These are phyloP conservation scores for Agrochola lychnidis DNA, from an alignment of 2,888 invertebrate genomes.

Conservation along the genomic window DNA sequence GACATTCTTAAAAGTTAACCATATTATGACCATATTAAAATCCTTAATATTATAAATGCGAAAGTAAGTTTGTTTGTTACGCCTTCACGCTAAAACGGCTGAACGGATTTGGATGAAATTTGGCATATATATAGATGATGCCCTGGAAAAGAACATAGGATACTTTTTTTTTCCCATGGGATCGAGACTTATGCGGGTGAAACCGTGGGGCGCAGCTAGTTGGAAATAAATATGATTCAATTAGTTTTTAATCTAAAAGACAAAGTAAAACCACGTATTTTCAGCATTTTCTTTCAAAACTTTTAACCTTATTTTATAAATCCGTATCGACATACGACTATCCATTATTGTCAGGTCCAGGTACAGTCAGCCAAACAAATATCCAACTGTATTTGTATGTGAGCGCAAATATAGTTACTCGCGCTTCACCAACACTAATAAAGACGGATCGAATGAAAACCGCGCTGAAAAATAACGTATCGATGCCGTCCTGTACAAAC, in stretches of 20 bases:
- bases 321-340: slow-evolving; percentile 30
- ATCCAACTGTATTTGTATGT: slow-evolving; percentile 19
- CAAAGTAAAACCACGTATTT: neutral
- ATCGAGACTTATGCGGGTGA: no score
- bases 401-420: slow-evolving; percentile 34
- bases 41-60: no score
- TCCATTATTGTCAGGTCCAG: slow-evolving; percentile 31
- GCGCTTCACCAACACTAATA: slow-evolving; percentile 47
- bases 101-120: no score
- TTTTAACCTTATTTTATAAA: slow-evolving; percentile 17
- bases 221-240: neutral
- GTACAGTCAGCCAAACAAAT: slow-evolving; percentile 41
- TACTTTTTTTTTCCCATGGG: no score
- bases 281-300: neutral
- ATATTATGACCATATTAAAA: neutral
- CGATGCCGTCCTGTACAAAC: neutral
- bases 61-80: no score
- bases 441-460: slow-evolving; percentile 44
- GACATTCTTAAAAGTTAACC: neutral
- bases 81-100: no score
- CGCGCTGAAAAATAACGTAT: slow-evolving; percentile 41
- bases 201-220: no score
- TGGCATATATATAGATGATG: no score
- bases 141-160: no score
- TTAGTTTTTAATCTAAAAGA: neutral